Conservation (phyloP, 2,797 vertebrate species). For the Eutrigla gurnardus region DNA sequence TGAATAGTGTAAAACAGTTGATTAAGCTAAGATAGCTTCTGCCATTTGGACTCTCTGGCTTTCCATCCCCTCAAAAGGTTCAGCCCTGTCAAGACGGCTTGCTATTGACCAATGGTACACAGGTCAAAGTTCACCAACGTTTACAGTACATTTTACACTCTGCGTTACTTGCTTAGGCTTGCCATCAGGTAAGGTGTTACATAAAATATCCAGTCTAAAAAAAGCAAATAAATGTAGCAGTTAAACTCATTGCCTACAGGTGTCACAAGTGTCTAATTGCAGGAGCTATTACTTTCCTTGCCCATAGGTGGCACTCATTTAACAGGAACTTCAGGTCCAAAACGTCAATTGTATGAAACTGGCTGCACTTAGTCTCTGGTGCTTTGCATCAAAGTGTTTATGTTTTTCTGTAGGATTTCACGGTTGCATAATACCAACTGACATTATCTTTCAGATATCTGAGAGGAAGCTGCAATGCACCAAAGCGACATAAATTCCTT, state of each 20-base stretch:
- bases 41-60: not conserved
- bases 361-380: not conserved
- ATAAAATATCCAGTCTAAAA: not conserved
- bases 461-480: slow-evolving; percentile 40
- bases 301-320: not conserved
- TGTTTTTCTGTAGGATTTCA: slow-evolving; percentile 16
- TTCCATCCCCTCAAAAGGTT: not conserved
- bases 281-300: not conserved
- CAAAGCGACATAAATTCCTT: slow-evolving; percentile 40
- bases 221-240: not conserved
- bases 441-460: slow-evolving; percentile 29
- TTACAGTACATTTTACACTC: too few species aligned
- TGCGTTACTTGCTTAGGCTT: not conserved
- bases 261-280: slow-evolving; percentile 1
- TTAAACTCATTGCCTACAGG: not conserved
- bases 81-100: not conserved
- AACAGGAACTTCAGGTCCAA: not conserved
- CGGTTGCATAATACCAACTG: slow-evolving; percentile 24
- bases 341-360: slow-evolving; percentile 1
- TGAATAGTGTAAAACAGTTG: not conserved
- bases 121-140: too few species aligned
- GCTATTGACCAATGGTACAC: not conserved
- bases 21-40: not conserved
- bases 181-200: not conserved
- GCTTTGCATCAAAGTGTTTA: slow-evolving; percentile 22